Percentiles rank a stretch among this genome's conserved stretches.
These are phyloP conservation scores for Okapia johnstoni DNA, from an alignment of 2,113 vertebrate genomes.

Conservation along the genomic window DNA sequence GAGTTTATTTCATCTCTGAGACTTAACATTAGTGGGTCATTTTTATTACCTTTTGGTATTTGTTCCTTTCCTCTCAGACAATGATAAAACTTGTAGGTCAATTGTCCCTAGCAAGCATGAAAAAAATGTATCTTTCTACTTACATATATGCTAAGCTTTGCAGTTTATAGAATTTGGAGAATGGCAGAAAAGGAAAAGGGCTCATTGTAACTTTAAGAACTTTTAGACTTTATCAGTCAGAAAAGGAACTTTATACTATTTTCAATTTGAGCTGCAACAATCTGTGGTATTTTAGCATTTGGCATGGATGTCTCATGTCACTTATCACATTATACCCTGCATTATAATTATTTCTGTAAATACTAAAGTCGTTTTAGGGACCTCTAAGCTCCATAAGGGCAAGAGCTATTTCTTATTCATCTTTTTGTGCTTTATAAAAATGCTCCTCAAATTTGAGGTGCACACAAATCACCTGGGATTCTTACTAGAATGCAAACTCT, in stretches of 20 bases:
- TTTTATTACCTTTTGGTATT: background rate
- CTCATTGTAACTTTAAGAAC: constrained; percentile 25
- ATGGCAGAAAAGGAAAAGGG: background rate
- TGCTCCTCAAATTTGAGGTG: background rate
- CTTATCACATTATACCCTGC: constrained; percentile 12
- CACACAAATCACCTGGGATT: background rate
- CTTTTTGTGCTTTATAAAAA: background rate
- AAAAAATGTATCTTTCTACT: background rate
- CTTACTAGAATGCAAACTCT: background rate
- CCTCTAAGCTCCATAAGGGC: constrained; percentile 19
- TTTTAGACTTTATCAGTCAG: constrained; percentile 38
- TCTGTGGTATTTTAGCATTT: constrained; percentile 36
- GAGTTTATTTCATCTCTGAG: background rate
- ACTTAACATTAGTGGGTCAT: background rate
- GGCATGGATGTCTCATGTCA: constrained; percentile 6
- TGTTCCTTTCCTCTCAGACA: background rate
- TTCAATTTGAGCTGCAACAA: constrained; percentile 50
- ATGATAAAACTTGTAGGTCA: background rate
- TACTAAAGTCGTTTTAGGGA: constrained; percentile 22
- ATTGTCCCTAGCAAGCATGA: background rate
- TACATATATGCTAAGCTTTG: background rate
- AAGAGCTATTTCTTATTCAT: constrained; percentile 19
- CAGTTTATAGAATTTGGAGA: background rate
- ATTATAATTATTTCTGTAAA: constrained; percentile 60
- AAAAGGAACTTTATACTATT: constrained; percentile 42